phyloP scores from a whole-genome alignment of 2,113 vertebrate genomes.

The Shinisaurus crocodilurus region DNA sequence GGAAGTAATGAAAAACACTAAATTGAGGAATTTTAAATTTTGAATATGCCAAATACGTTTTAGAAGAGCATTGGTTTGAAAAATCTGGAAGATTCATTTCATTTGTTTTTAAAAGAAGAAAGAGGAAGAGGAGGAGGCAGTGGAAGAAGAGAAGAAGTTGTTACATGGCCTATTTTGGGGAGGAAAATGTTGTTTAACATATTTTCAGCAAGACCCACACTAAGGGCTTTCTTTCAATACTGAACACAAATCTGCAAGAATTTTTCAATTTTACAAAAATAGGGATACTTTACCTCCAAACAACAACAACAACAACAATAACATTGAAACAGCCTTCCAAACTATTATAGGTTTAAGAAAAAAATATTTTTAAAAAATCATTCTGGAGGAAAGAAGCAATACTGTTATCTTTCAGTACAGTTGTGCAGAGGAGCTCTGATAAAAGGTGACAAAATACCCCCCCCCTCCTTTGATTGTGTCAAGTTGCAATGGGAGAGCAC shows the following conservation, averaged over 20 bases:
- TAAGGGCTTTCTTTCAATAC: background rate
- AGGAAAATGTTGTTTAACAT: background rate
- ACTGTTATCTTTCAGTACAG: constrained; percentile 12
- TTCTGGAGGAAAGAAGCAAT: background rate
- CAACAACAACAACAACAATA: too few relatives aligned
- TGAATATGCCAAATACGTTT: background rate
- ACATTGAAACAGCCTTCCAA: background rate
- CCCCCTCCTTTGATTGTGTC: background rate
- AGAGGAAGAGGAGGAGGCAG: too few relatives aligned
- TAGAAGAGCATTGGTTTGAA: background rate
- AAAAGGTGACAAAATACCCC: constrained; percentile 33
- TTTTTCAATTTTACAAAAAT: background rate
- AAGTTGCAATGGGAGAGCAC: background rate
- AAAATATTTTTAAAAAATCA: background rate
- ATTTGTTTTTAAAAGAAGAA: background rate
- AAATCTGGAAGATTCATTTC: background rate
- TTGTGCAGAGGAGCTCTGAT: constrained; percentile 16
- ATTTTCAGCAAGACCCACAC: background rate
- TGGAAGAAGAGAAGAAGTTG: background rate
- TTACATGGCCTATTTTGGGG: background rate
- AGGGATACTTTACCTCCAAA: background rate
- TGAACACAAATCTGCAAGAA: background rate
- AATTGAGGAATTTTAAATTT: background rate
- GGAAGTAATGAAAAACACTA: background rate
- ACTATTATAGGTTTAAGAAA: background rate